Percentiles rank a stretch among this genome's conserved stretches.
phyloP scores from a whole-genome alignment of 2,797 vertebrate genomes.

The Pitangus sulphuratus region DNA sequence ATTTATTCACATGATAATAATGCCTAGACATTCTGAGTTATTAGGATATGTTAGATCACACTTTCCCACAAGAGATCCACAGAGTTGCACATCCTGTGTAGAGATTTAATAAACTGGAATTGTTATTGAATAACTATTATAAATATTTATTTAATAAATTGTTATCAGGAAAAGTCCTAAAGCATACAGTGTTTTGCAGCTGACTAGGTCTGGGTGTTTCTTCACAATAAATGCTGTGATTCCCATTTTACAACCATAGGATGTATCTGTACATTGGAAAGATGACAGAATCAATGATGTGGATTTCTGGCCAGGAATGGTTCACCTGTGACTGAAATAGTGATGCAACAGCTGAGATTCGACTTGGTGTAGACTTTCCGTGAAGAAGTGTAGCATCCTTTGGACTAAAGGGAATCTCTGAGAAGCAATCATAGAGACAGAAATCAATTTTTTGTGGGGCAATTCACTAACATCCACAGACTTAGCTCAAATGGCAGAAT shows the following conservation, averaged over 20 bases:
- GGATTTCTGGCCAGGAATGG: not conserved
- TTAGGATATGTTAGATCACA: not conserved
- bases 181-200: not conserved
- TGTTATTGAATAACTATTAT: not conserved
- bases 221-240: accelerated
- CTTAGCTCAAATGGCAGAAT: not conserved
- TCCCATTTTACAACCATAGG: not conserved
- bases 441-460: not conserved
- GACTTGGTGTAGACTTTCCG: not conserved
- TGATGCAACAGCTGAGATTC: not conserved
- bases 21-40: not conserved
- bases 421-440: not conserved
- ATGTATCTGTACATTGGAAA: not conserved
- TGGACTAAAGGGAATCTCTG: not conserved
- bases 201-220: not conserved
- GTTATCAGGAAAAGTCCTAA: not conserved
- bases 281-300: not conserved
- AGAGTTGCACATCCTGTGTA: accelerated
- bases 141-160: not conserved
- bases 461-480: not conserved
- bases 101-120: too few relatives aligned
- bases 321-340: not conserved
- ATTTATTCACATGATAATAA: not conserved
- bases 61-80: not conserved
- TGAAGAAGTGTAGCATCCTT: not conserved